Conservation (phyloP, 2,888 invertebrate genomes). For the Philereme transversata region DNA sequence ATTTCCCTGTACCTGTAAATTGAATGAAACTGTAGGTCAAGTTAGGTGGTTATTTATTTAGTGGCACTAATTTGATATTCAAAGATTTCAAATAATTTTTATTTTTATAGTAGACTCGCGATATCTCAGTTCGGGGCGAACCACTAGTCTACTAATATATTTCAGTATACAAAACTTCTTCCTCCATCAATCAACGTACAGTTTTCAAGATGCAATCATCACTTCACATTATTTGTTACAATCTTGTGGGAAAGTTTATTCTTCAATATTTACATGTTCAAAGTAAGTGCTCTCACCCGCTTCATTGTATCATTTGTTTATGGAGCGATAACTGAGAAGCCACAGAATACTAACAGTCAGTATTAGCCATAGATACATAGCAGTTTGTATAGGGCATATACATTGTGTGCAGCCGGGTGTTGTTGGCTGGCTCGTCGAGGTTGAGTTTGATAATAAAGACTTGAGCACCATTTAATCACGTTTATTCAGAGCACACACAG, state of each 20-base stretch:
- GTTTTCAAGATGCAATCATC: slow-evolving; percentile 9
- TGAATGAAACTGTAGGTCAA: no score
- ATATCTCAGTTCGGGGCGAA: no score
- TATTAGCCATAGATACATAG: not conserved
- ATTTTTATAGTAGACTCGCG: no score
- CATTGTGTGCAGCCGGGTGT: no score
- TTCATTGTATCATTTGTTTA: not conserved
- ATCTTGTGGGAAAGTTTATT: slow-evolving; percentile 14
- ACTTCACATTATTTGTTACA: slow-evolving; percentile 12
- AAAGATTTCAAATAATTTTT: no score
- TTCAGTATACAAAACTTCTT: not conserved
- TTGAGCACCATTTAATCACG: no score
- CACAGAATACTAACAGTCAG: not conserved
- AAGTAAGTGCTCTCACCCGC: slow-evolving; percentile 3
- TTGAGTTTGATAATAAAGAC: no score
- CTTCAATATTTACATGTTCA: slow-evolving; percentile 16
- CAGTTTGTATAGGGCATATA: not conserved
- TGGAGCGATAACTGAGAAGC: not conserved
- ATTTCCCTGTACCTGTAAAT: no score
- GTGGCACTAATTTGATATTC: no score
- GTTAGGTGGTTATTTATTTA: no score
- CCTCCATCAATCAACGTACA: slow-evolving; percentile 3
- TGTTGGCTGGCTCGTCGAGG: no score
- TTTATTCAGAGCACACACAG: no score
- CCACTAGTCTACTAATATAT: not conserved